phyloP scores from a whole-genome alignment of 2,888 invertebrate species.

The Cataglyphis albicans region DNA sequence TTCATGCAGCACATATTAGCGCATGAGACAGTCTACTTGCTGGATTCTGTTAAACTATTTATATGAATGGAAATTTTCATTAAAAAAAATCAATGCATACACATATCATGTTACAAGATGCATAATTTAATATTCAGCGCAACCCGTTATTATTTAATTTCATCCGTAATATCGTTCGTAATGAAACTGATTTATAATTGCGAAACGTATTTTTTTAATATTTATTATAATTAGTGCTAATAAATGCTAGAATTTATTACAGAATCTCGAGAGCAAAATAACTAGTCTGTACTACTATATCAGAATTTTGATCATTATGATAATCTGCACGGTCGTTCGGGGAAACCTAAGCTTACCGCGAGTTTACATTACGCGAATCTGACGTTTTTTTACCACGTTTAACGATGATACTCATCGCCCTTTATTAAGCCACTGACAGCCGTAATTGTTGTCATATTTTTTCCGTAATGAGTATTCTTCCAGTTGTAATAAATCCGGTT shows the following conservation, averaged over 20 bases:
- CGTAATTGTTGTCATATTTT: slow-evolving; percentile 63
- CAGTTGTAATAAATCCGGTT: slow-evolving; percentile 66
- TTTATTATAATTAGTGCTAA: slow-evolving; percentile 10
- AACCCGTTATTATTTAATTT: background rate
- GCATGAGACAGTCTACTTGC: background rate
- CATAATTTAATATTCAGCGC: slow-evolving; percentile 21
- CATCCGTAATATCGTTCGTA: background rate
- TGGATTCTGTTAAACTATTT: slow-evolving; percentile 13
- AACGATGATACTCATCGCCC: slow-evolving; percentile 43
- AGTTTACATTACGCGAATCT: background rate
- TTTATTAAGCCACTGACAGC: slow-evolving; percentile 54
- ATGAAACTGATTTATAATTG: background rate
- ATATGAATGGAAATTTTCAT: background rate
- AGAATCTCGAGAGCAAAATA: background rate
- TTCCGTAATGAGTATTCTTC: slow-evolving; percentile 68
- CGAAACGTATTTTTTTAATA: background rate
- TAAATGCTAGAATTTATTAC: slow-evolving; percentile 29
- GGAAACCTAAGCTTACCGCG: background rate
- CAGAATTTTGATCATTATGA: slow-evolving; percentile 22
- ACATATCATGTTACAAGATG: background rate
- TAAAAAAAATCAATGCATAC: background rate
- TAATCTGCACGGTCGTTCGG: background rate
- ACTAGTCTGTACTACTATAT: background rate
- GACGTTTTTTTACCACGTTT: slow-evolving; percentile 30
- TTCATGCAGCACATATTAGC: background rate